These are phyloP conservation scores for Pterocles gutturalis DNA, from an alignment of 2,113 vertebrate genomes.

Conservation along the genomic window DNA sequence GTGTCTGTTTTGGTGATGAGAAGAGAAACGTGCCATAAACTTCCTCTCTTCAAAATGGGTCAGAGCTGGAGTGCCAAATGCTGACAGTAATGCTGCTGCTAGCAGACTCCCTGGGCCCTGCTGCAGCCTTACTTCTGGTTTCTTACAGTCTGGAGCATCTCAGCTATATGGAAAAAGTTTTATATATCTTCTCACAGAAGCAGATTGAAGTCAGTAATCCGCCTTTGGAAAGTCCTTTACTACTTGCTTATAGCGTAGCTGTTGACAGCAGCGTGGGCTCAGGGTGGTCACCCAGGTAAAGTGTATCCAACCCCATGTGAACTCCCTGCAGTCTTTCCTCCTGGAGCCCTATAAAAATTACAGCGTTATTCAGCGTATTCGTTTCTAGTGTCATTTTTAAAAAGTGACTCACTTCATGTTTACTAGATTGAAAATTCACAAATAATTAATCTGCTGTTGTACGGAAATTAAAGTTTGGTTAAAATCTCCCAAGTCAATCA, in stretches of 20 bases:
- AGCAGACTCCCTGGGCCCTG: neutral
- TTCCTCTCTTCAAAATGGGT: neutral
- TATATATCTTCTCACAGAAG: neutral
- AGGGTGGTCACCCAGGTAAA: neutral
- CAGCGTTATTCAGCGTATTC: neutral
- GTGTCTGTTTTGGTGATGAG: neutral
- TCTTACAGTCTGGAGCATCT: neutral
- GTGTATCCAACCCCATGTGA: neutral
- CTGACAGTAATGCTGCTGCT: neutral
- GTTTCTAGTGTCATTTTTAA: neutral
- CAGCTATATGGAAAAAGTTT: neutral
- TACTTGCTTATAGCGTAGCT: neutral
- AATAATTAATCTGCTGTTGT: neutral
- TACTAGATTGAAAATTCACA: neutral
- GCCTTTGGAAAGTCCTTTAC: neutral
- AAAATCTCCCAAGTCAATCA: neutral
- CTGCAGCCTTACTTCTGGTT: neutral
- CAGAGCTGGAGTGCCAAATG: neutral
- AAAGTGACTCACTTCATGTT: neutral
- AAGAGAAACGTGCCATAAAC: neutral
- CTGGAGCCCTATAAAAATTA: neutral
- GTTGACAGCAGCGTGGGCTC: neutral
- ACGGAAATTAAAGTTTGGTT: neutral
- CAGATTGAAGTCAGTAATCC: neutral
- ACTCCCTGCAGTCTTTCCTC: neutral